Base-by-base conservation (phyloP, 2,797 vertebrate genomes). In the Crax fasciolata region DNA sequence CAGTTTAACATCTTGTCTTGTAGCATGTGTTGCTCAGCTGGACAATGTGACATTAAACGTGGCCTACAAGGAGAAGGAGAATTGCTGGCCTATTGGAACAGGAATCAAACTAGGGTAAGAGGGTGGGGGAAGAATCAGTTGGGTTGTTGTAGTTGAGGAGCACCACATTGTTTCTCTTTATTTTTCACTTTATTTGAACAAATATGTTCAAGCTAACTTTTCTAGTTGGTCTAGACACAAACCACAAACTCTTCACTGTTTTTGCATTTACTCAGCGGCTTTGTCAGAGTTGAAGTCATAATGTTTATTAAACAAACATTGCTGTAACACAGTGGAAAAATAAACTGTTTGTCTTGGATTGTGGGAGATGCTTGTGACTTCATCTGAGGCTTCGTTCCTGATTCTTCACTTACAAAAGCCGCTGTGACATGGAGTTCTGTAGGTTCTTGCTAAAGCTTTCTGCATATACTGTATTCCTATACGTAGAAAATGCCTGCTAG, bases 1-100 rank as follows among this genome's bases (percentile, higher is more conserved):
- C 30, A 76, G 67, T 46, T 82, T 74, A 54, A 1, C 4, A 0
- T 32, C 13, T 35, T 93, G 41, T 43, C 87, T 41, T 57, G 1
- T 52, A 39, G 4, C 1, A 3, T 51, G 0, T 30, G 2, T 51
- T 79, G 6, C 10, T 57, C 13, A 20, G 10, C 19, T 65, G n/a
- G 39, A 8, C 25, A n/a, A 4, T 11, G 18, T n/a, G 21, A 28
- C 13, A 2, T 27, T 66, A 20, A 12, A 8, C 66, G 12, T 68
- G 30, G 7, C 16, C 14, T 83, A 6, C 4, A 19, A 61, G 49
- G 28, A 35, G 28, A 48, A 46, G 72, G 39, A 14, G 21, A 18
- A 27, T 71, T 44, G 3, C 21, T 83, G 38, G 13, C 27, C 4
- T 86, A 3, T 25, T 39, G 20, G 27, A 67, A 62, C 32, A 62